Evolutionary conservation across 2,797 vertebrate species (phyloP), one percentile per base, ranked within the genome.

Genomic region (Alauda arvensis): DNA sequence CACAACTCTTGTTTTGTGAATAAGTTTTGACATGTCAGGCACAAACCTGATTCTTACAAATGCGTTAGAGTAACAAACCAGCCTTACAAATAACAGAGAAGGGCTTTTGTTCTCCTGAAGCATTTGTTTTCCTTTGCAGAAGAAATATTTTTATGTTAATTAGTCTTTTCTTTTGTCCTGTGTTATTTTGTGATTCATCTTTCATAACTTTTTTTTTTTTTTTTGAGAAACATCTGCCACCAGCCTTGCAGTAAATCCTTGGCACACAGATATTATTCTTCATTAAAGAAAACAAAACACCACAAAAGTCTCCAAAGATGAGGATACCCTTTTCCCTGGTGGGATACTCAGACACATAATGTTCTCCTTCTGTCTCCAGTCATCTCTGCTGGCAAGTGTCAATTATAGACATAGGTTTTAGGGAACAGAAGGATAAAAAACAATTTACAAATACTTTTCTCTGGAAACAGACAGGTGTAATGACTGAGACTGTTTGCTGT

Each of bases 391-490:
- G 96, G 96, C 96, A 96, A 97, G 96, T 97, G 97, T 97, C 97
- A 98, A 97, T 98, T 98, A 97, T 89, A 93, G 91, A 87, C 90
- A 88, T 28, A 93, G 96, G 96, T 97, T 96, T 96, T 95, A 96
- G 95, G 93, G 91, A 93, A 95, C 12, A 48, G 93, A 96, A 97
- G 95, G 95, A 96, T 95, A 96, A 97, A 96, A 95, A 88, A 94
- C 96, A 97, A 97, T 97, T 98, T 97, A 97, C 96, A 98, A 97
- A 96, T 96, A 96, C 97, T 96, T 97, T 97, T 91, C 96, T 92
- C 91, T 88, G 88, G 94, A 96, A 96, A 93, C 82, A 95, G 97
- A 96, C 96, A 97, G 96, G 94, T 97, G 95, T 96, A 97, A 96
- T 96, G 96, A 97, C 96, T 95, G 93, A 96, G 95, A 94, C 56